Evolutionary conservation across 2,797 vertebrate species (phyloP), one percentile per base, ranked within the genome.

Genomic region (Macropodus opercularis): DNA sequence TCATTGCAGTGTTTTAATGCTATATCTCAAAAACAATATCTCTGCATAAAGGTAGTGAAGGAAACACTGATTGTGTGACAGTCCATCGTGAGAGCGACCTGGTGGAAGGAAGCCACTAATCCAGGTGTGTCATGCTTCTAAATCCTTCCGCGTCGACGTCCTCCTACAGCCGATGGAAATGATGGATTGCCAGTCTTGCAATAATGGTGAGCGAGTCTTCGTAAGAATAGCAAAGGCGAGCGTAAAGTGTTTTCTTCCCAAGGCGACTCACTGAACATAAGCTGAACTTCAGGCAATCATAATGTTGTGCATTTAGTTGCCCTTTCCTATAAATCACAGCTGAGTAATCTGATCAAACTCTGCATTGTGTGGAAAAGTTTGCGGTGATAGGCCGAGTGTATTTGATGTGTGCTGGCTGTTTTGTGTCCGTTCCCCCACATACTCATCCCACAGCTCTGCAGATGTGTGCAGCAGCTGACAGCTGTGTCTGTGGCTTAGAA

Each of bases 401-500:
- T 36, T 17, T 13, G 43, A 41, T 61, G n/a, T 38, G 34, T 46
- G 23, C 34, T 50, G 34, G 36, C 32, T 61, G 56, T 39, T 46
- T 23, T 2, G 1, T 64, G 54, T 40, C 75, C 32, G 55, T 56
- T 39, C 26, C 39, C 46, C 38, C 29, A 56, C 26, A 64, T 27
- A 63, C 24, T 62, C 59, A 59, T 7, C 74, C 72, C 27, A 29
- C 27, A 10, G 77, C 24, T 66, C 44, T 86, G 69, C 90, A 92
- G 90, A 91, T 92, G 91, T 86, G 80, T 57, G 7, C 27, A 23
- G 43, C 89, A 92, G 91, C 90, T 92, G 91, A 84, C 91, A 93
- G 91, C 91, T 93, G 91, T 60, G 56, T 59, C 53, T 41, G 36
- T 60, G 73, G 68, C 70, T 74, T 40, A 58, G 63, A 81, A 80